These are phyloP conservation scores for Parazoanthus swiftii DNA, from an alignment of 92 coral and sea anemone species.

Conservation along the genomic window DNA sequence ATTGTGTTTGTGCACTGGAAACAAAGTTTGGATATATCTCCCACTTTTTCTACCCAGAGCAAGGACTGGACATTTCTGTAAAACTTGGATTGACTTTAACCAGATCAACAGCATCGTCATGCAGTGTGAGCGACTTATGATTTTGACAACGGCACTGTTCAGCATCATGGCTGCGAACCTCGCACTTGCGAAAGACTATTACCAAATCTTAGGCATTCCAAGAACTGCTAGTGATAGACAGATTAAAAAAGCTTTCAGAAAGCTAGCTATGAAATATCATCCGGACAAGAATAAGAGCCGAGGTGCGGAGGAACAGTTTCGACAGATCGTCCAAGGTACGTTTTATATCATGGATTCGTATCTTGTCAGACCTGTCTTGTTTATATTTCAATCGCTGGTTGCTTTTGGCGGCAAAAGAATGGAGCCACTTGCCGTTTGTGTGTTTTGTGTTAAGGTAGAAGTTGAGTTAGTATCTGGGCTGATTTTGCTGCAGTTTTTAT, in stretches of 20 bases:
- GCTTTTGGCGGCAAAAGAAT: conserved; percentile 11
- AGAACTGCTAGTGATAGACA: conserved; percentile 89
- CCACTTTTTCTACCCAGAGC: not conserved
- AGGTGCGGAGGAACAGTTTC: conserved; percentile 93
- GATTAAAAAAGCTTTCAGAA: conserved; percentile 95
- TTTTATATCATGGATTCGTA: not conserved
- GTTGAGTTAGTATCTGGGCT: not conserved
- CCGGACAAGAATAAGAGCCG: conserved; percentile 94
- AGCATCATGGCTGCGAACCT: conserved; percentile 82
- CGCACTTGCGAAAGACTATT: conserved; percentile 93
- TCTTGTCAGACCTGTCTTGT: not conserved
- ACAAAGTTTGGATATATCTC: conserved; percentile 24
- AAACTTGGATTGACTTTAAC: not conserved
- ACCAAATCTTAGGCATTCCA: conserved; percentile 90
- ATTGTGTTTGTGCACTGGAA: not conserved
- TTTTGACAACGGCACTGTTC: conserved; percentile 85
- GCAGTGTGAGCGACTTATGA: conserved; percentile 88
- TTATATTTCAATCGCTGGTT: conserved; percentile 14
- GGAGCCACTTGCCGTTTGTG: not conserved
- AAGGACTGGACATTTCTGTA: not conserved
- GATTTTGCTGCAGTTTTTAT: not conserved
- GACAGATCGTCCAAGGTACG: conserved; percentile 97
- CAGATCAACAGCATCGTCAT: conserved; percentile 41
- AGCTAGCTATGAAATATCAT: conserved; percentile 92
- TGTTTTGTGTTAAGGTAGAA: not conserved